Evolutionary conservation across 2,113 vertebrate species (phyloP).

Genomic region (Sitta europaea): DNA sequence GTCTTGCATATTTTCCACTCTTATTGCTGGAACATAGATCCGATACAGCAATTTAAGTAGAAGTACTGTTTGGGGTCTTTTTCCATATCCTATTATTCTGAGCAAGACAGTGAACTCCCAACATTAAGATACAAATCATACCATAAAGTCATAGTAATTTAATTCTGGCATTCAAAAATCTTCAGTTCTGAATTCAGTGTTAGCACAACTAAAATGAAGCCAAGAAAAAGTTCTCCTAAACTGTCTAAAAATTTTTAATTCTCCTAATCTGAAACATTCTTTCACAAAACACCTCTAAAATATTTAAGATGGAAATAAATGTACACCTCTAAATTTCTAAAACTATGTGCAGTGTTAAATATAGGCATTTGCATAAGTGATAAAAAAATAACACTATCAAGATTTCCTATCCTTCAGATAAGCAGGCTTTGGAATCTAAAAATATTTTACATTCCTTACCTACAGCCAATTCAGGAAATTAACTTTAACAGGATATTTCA

Average conservation of each 20-base stretch:
- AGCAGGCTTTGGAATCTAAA: neutral
- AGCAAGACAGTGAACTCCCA: conserved; percentile 4
- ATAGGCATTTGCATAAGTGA: neutral
- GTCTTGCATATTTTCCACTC: neutral
- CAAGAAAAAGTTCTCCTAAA: conserved; percentile 13
- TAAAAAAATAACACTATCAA: neutral
- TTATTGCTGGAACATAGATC: conserved; percentile 10
- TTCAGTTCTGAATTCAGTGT: neutral
- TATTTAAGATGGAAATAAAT: neutral
- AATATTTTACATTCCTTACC: conserved; percentile 7
- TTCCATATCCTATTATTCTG: conserved; percentile 3
- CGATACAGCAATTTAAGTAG: neutral
- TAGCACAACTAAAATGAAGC: neutral
- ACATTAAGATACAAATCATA: neutral
- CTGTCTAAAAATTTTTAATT: neutral
- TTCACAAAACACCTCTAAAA: neutral
- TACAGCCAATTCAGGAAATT: conserved; percentile 3
- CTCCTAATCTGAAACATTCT: neutral
- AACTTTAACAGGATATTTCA: conserved; percentile 26
- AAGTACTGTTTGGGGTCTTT: neutral
- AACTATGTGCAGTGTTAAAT: neutral
- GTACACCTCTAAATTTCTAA: neutral
- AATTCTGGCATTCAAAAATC: neutral
- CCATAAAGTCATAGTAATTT: neutral
- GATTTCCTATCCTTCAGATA: neutral